Base-by-base conservation (phyloP, 2,888 invertebrate genomes). In the Oxycera nigricornis region DNA sequence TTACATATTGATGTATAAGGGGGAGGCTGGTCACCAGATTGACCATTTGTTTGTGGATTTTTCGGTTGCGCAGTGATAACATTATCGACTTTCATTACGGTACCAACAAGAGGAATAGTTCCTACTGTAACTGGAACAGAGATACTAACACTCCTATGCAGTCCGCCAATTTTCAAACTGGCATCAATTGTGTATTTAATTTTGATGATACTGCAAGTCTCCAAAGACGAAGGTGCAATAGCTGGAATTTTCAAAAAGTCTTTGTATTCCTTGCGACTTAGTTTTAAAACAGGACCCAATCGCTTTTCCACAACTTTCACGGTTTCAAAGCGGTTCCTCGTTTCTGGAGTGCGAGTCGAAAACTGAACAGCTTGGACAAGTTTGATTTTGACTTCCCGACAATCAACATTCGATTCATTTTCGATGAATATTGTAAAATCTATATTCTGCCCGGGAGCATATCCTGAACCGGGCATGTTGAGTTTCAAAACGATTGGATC, bases 361-460 rank as follows among this genome's bases (percentile, higher is more conserved):
- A 84, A 85, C 74, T 81, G 81, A 30, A 84, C 83, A 78, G 91
- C 92, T 88, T 92, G 92, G 78, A 89, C 88, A 31, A 93, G 83
- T 76, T 87, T 87, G 67, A 92, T 86, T 81, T 89, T 89, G 11
- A 93, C 86, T 74, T 88, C 87, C 76, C 88, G 87, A 59, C 94
- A 87, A 77, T 88, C 87, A 41, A 91, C 89, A 81, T 91, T 91
- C 74, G 93, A 92, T 80, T 90, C 89, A 85, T 94, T 94, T 79
- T 93, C 92, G 41, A 92, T 87, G 80, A 91, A 91, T 9, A 93
- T 86, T 76, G 88, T 88, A 55, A 93, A 86, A 1, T 91, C 90
- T 1, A 94, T 90, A 74, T 88, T 87, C 85, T 94, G 94, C 0
- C 93, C 93, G 1, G 92, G 90, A 50, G 92, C 91, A 83, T 91